Base-by-base conservation (phyloP, 1,140 invertebrate genomes). In the Apocrypta bakeri region DNA sequence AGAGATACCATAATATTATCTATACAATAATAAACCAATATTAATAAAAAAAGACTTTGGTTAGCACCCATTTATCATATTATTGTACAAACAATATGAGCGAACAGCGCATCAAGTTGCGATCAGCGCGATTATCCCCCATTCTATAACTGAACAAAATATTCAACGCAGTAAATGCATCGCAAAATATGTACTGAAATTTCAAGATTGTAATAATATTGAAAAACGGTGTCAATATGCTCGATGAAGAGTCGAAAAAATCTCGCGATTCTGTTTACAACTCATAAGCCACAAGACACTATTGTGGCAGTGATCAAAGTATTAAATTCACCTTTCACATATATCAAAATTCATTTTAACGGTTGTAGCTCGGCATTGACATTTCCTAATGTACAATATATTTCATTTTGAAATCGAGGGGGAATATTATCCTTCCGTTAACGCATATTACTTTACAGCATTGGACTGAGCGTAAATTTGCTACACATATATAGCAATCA, bases 31-130 rank as follows among this genome's bases (percentile, higher is more conserved):
- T 78, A 74, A 79, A 82, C 42, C 56, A 79, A 66, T 63, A 73
- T 75, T 78, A 81, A 66, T 71, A 69, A 83, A 72, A 85, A 82
- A 74, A 82, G 66, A 82, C 83, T 85, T 85, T 85, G 82, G 84
- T 85, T 85, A 85, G 84, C 82, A 85, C 84, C 84, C 82, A 61
- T 85, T 69, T 64, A 82, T 79, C 31, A 71, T 37, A 75, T 56
- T 74, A 29, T 29, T 3, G 24, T 61, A 33, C 29, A 31, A 40
- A 74, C 48, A 61, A 73, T 81, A 66, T 66, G 64, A n/a, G 7
- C 63, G 63, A 11, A 29, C 63, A 66, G 63, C 27, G 3, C 24
- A 66, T 29, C n/a, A 3, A 73, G 27, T 73, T 72, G 33, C 25
- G 29, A 25, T 63, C 31, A 73, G 14, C 24, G 14, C 61, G 14